A percentile compares a stretch with the other conserved stretches of the same genome.
phyloP scores from a whole-genome alignment of 2,888 invertebrate species.

The Eupeodes luniger region DNA sequence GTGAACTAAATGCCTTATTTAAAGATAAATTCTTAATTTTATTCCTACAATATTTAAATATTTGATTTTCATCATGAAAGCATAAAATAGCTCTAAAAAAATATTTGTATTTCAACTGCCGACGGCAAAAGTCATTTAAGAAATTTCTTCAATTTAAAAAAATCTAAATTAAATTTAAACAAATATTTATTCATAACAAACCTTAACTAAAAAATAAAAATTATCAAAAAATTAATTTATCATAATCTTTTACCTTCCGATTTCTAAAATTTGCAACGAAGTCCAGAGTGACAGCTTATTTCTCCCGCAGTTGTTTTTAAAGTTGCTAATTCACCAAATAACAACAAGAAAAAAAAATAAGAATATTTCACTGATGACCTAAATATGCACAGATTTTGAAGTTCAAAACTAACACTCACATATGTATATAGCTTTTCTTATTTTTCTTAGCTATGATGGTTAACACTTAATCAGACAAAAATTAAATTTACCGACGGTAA shows the following conservation, averaged over 20 bases:
- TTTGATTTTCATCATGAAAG: too few relatives aligned
- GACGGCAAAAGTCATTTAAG: too few relatives aligned
- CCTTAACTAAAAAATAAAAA: too few relatives aligned
- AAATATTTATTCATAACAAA: too few relatives aligned
- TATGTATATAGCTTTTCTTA: background rate
- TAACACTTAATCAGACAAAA: conserved; percentile 23
- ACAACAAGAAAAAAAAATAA: background rate
- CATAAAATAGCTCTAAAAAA: too few relatives aligned
- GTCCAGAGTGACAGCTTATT: conserved; percentile 82
- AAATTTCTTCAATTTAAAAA: too few relatives aligned
- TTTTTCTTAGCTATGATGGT: too few relatives aligned
- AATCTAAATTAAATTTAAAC: too few relatives aligned
- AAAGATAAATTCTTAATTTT: too few relatives aligned
- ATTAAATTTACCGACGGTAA: conserved; percentile 58
- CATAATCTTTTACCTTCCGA: conserved; percentile 76
- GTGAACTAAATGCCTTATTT: too few relatives aligned
- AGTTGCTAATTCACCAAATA: conserved; percentile 11
- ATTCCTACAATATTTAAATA: too few relatives aligned
- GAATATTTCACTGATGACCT: background rate
- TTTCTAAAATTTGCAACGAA: conserved; percentile 82
- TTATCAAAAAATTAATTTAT: background rate
- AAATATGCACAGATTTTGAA: background rate
- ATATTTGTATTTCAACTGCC: too few relatives aligned
- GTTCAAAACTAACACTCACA: conserved; percentile 6
- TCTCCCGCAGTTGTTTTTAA: conserved; percentile 39